Evolutionary conservation across 2,113 vertebrate genomes (phyloP).

Genomic region (Upupa epops): DNA sequence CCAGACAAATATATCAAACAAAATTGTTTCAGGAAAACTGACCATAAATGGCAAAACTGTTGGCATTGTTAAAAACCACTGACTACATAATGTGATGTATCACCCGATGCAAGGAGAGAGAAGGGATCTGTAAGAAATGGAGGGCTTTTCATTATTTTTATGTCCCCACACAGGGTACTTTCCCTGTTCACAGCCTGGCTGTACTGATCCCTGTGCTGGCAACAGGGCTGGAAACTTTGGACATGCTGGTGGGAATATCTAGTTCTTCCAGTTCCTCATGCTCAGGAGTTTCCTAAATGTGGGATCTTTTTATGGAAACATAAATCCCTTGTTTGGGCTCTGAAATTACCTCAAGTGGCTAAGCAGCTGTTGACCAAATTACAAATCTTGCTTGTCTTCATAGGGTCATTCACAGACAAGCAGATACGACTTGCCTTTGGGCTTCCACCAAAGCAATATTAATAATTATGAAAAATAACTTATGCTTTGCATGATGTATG

Average conservation of each 20-base stretch:
- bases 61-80: background rate
- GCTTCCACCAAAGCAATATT: slow-evolving; percentile 32
- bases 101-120: background rate
- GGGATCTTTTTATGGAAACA: background rate
- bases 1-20: background rate
- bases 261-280: background rate
- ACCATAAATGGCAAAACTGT: background rate
- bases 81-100: background rate
- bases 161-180: background rate
- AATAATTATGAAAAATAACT: slow-evolving; percentile 41
- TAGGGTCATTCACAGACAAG: slow-evolving; percentile 18
- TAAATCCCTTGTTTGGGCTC: slow-evolving; percentile 14
- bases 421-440: background rate
- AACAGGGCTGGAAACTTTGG: background rate
- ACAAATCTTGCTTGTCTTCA: slow-evolving; percentile 11
- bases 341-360: background rate
- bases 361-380: slow-evolving; percentile 7
- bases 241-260: background rate
- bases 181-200: background rate
- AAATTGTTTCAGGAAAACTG: background rate
- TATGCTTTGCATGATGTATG: background rate
- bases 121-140: background rate
- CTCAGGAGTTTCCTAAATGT: background rate
- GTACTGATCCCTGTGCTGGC: background rate
- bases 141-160: background rate